A percentile compares a stretch with the other conserved stretches of the same genome.
These are phyloP conservation scores for Notothenia coriiceps DNA, from an alignment of 2,113 vertebrate species.

Conservation along the genomic window DNA sequence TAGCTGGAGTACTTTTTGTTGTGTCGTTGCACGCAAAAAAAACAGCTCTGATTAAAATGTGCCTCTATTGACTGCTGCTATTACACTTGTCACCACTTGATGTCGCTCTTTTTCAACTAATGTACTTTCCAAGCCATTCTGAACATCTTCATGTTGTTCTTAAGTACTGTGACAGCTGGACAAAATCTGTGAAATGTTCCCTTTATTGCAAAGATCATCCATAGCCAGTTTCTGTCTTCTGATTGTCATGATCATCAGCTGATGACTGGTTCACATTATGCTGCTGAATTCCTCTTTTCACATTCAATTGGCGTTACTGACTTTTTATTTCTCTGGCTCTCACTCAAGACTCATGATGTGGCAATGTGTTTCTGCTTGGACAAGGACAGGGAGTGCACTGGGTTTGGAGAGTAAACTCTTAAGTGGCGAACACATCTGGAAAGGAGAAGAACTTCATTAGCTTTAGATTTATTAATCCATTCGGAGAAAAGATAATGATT, in stretches of 20 bases:
- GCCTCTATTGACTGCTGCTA: neutral
- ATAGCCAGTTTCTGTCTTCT: neutral
- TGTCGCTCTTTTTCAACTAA: conserved; percentile 34
- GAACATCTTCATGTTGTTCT: neutral
- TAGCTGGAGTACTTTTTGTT: neutral
- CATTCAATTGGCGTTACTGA: neutral
- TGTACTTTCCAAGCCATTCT: neutral
- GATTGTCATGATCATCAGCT: conserved; percentile 32
- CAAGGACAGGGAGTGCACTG: conserved; percentile 11
- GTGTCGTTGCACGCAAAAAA: neutral
- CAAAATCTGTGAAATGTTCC: neutral
- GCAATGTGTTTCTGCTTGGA: conserved; percentile 31
- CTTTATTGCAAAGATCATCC: conserved; percentile 17
- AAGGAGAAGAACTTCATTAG: conserved; percentile 43
- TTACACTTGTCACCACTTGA: conserved; percentile 39
- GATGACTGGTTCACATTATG: conserved; percentile 28
- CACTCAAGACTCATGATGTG: conserved; percentile 15
- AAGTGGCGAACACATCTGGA: conserved; percentile 21
- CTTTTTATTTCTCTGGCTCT: neutral
- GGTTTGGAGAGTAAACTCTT: conserved; percentile 27
- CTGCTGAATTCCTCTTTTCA: conserved; percentile 15
- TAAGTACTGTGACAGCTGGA: conserved; percentile 1
- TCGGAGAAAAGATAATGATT: conserved; percentile 31
- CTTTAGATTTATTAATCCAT: conserved; percentile 51
- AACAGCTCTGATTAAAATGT: neutral